These are phyloP conservation scores for Falco columbarius DNA, from an alignment of 2,797 vertebrate species.

Conservation along the genomic window DNA sequence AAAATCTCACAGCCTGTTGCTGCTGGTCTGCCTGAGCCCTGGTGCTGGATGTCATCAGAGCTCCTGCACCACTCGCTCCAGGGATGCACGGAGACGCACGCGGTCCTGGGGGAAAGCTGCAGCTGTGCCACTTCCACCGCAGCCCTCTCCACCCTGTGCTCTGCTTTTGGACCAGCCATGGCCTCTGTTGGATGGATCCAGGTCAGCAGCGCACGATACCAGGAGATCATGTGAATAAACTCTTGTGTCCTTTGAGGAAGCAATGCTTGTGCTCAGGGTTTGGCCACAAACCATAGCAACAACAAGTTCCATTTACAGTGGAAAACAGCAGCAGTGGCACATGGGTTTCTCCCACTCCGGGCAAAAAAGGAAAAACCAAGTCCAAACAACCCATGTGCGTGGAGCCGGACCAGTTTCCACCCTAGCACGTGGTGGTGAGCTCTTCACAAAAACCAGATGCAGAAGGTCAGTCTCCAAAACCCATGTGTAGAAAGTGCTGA, in stretches of 20 bases:
- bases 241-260: not conserved
- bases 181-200: not conserved
- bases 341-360: not conserved
- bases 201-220: not conserved
- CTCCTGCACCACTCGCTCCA: not conserved
- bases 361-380: not conserved
- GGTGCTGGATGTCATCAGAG: accelerated
- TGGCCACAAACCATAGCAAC: not conserved
- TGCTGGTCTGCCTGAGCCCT: not conserved
- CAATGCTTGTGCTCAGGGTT: not conserved
- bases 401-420: not conserved
- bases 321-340: too few relatives aligned
- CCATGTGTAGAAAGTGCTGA: not conserved
- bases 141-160: not conserved
- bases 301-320: not conserved
- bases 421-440: accelerated
- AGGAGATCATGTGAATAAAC: not conserved
- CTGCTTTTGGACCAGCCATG: not conserved
- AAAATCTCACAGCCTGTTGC: not conserved
- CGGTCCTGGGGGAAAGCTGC: not conserved
- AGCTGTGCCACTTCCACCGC: not conserved
- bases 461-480: accelerated
- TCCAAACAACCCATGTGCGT: accelerated
- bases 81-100: accelerated
- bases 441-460: not conserved